These are phyloP conservation scores for Hypomecis atomaria DNA, from an alignment of 2,888 invertebrate genomes.

Conservation along the genomic window DNA sequence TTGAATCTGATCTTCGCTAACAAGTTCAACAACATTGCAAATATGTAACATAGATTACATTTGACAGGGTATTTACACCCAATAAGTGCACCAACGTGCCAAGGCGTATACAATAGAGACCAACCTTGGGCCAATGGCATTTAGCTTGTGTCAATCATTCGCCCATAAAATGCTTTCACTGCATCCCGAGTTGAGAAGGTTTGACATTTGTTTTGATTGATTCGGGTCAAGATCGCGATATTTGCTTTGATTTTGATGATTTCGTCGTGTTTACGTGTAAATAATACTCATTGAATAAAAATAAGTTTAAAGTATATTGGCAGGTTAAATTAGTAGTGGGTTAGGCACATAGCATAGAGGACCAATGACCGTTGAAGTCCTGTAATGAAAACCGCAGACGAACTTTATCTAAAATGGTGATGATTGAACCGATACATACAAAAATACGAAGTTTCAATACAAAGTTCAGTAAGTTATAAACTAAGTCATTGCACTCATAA, in stretches of 20 bases:
- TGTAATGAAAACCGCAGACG: no score
- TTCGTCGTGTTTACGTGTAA: slow-evolving; percentile 27
- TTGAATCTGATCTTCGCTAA: background rate
- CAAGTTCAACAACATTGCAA: slow-evolving; percentile 3
- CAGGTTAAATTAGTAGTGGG: no score
- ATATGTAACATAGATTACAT: slow-evolving; percentile 1
- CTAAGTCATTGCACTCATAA: no score
- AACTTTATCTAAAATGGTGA: no score
- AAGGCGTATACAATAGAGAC: slow-evolving; percentile 53
- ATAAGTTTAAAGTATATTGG: no score
- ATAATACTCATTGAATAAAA: no score
- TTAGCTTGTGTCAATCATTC: slow-evolving; percentile 73
- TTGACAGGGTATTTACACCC: slow-evolving; percentile 32
- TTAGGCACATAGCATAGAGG: no score
- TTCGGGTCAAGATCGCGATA: slow-evolving; percentile 71
- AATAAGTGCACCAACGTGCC: slow-evolving; percentile 44
- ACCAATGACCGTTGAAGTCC: no score
- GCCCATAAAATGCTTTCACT: slow-evolving; percentile 66
- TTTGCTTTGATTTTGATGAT: slow-evolving; percentile 34
- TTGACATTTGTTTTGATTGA: slow-evolving; percentile 69
- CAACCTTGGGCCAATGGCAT: slow-evolving; percentile 74
- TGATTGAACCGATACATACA: no score
- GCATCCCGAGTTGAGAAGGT: slow-evolving; percentile 52
- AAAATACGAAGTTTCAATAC: no score
- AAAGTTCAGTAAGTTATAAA: no score